phyloP scores from a whole-genome alignment of 2,888 invertebrate species.

The Mystacides longicornis region DNA sequence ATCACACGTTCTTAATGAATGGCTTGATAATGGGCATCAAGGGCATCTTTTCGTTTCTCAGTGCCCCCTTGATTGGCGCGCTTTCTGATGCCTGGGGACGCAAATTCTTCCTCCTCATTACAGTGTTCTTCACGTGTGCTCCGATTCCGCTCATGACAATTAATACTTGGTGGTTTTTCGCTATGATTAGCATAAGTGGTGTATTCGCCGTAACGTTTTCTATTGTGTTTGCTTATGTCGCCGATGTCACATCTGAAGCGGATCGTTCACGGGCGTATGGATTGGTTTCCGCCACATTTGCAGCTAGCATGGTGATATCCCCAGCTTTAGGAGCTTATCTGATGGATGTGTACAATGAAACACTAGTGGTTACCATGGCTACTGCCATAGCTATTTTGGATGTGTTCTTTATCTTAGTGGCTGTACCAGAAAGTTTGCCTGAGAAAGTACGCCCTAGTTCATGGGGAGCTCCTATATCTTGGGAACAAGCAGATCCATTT shows the following conservation, averaged over 20 bases:
- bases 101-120: conserved; percentile 94
- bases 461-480: conserved; percentile 84
- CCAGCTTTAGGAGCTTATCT: conserved; percentile 91
- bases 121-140: conserved; percentile 97
- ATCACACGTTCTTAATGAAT: conserved; percentile 99
- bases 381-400: conserved; percentile 94
- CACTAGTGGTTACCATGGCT: conserved; percentile 87
- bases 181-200: conserved; percentile 97
- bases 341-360: conserved; percentile 76
- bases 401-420: conserved; percentile 95
- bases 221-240: conserved; percentile 98
- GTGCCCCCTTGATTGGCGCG: conserved; percentile 95
- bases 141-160: conserved; percentile 99
- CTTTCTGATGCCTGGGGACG: conserved; percentile 98
- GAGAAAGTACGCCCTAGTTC: conserved; percentile 76
- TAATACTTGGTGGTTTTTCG: conserved; percentile 99
- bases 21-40: conserved; percentile 98
- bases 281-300: conserved; percentile 97
- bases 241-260: conserved; percentile 96
- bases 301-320: conserved; percentile 97
- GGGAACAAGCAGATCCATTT: conserved; percentile 99
- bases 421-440: conserved; percentile 96
- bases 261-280: conserved; percentile 95
- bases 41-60: conserved; percentile 94
- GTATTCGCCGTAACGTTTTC: conserved; percentile 99